Evolutionary conservation across 30 jellyfish, hydroid and myxozoan species (phyloP).

Genomic region (Turritopsis rubra): DNA sequence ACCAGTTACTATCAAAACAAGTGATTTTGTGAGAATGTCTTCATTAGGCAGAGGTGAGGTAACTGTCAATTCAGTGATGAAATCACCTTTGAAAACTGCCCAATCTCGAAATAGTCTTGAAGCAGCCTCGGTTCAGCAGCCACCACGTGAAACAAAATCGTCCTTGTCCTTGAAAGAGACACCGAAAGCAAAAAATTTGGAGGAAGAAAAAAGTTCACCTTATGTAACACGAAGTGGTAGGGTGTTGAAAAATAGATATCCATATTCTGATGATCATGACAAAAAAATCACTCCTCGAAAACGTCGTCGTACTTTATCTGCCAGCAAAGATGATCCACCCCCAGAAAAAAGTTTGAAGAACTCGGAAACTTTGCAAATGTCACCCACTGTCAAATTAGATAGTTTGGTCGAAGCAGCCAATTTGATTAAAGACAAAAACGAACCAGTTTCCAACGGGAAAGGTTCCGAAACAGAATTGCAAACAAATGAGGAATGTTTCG

Average conservation of each 20-base stretch:
- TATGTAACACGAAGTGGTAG: slow-evolving; percentile 19
- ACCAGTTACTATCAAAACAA: neutral
- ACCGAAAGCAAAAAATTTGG: neutral
- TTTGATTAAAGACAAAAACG: neutral
- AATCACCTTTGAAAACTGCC: neutral
- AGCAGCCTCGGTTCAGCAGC: neutral
- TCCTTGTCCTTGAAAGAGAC: neutral
- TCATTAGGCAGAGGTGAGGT: neutral
- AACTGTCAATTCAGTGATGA: neutral
- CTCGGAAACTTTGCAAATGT: neutral
- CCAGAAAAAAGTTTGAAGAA: neutral
- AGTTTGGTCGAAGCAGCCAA: slow-evolving; percentile 18
- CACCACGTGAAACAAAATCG: neutral
- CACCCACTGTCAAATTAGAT: neutral
- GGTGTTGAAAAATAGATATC: neutral
- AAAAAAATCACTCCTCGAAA: neutral
- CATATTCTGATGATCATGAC: slow-evolving; percentile 18
- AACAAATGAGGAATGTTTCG: neutral
- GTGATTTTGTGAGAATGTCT: neutral
- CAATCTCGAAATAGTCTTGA: neutral
- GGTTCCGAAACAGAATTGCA: neutral
- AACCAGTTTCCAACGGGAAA: neutral
- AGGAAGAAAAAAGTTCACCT: neutral
- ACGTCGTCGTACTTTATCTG: slow-evolving; percentile 18
- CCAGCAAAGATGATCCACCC: neutral